A percentile compares a stretch with the other conserved stretches of the same genome.
Conservation (phyloP, 1,140 invertebrate genomes). For the Leptopilina boulardi region DNA sequence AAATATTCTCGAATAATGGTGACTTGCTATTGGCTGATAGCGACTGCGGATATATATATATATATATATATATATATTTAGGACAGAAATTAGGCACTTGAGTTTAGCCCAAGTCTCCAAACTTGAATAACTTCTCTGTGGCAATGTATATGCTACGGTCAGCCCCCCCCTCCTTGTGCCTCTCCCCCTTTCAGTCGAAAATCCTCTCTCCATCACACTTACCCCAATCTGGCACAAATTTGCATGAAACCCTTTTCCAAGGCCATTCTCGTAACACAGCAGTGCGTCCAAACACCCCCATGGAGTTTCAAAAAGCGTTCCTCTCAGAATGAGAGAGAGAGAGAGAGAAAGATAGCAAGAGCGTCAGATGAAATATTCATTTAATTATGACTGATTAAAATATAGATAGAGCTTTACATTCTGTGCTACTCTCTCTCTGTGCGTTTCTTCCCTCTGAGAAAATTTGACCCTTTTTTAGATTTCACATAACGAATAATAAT, state of each 20-base stretch:
- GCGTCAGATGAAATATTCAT: conserved; percentile 70
- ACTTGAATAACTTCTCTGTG: conserved; percentile 10
- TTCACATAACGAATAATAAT: conserved; percentile 17
- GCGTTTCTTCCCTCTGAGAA: background rate
- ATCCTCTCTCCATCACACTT: conserved; percentile 41
- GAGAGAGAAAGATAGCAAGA: no score
- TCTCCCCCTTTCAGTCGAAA: background rate
- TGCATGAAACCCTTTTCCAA: conserved; percentile 64
- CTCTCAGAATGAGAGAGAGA: background rate
- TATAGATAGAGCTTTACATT: conserved; percentile 70
- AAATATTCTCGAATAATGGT: background rate
- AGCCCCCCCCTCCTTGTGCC: background rate
- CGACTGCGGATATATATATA: no score
- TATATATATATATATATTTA: no score
- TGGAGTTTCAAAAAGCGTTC: conserved; percentile 27
- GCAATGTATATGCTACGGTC: background rate
- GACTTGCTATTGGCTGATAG: background rate
- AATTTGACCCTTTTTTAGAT: conserved; percentile 11
- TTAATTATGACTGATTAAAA: conserved; percentile 72
- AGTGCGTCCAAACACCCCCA: conserved; percentile 20
- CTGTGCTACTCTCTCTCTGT: conserved; percentile 63
- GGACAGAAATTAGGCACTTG: conserved; percentile 15
- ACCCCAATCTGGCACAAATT: conserved; percentile 64
- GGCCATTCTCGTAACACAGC: background rate
- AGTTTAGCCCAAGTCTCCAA: conserved; percentile 4